These are phyloP conservation scores for Equus quagga DNA, from an alignment of 2,113 vertebrate species.

Conservation along the genomic window DNA sequence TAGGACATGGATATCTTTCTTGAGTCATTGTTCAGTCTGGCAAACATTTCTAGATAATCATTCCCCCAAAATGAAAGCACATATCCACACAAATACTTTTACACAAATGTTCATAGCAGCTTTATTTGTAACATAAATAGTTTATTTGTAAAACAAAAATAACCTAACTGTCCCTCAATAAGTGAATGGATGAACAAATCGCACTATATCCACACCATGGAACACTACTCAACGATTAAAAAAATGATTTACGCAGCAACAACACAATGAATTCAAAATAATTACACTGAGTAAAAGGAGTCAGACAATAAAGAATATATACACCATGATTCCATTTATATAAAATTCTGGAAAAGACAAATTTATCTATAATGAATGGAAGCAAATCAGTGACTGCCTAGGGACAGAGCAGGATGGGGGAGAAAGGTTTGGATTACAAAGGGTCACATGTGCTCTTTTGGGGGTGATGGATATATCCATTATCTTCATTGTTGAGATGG, in stretches of 20 bases:
- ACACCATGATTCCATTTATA: neutral
- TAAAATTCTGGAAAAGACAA: neutral
- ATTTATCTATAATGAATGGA: neutral
- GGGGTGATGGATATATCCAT: neutral
- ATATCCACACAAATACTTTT: neutral
- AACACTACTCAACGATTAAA: neutral
- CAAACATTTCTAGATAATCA: neutral
- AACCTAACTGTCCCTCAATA: neutral
- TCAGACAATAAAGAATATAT: neutral
- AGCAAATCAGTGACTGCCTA: neutral
- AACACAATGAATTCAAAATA: slow-evolving; percentile 11
- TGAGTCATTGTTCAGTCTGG: neutral
- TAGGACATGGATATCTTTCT: neutral
- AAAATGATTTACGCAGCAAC: neutral
- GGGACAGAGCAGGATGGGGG: neutral
- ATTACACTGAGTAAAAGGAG: neutral
- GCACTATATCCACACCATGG: neutral
- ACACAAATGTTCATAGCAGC: neutral
- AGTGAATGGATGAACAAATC: neutral
- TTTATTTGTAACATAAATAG: slow-evolving; percentile 5
- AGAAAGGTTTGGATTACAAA: neutral
- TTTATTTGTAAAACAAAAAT: neutral
- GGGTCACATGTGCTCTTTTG: neutral
- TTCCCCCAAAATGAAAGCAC: neutral
- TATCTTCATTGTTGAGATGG: neutral